phyloP scores from a whole-genome alignment of 2,113 vertebrate species.

The Calcarius ornatus region DNA sequence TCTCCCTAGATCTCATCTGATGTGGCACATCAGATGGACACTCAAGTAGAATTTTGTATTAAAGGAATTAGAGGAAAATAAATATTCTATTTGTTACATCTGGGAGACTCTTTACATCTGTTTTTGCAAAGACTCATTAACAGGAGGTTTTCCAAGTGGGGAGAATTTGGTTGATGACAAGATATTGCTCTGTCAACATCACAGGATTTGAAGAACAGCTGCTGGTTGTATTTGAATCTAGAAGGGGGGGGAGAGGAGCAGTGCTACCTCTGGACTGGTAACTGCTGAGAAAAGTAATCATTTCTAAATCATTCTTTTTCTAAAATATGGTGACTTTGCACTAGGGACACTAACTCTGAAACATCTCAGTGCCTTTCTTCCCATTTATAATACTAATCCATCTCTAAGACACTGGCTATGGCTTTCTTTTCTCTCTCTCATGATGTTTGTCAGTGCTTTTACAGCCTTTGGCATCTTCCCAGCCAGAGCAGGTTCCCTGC shows the following conservation, averaged over 20 bases:
- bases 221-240: neutral
- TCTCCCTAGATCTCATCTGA: neutral
- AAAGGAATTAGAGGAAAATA: neutral
- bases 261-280: neutral
- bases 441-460: conserved; percentile 20
- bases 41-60: neutral
- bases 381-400: conserved; percentile 5
- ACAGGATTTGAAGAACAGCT: neutral
- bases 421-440: neutral
- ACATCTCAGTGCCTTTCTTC: neutral
- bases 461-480: conserved; percentile 42
- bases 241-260: neutral
- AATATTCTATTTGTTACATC: neutral
- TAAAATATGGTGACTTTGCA: neutral
- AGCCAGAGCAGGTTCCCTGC: conserved; percentile 28
- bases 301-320: neutral
- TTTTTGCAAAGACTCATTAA: neutral
- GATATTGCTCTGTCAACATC: neutral
- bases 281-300: neutral
- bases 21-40: neutral
- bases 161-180: neutral
- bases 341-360: neutral
- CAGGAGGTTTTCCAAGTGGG: neutral
- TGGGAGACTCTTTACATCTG: neutral
- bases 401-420: neutral